Evolutionary conservation across 2,113 vertebrate genomes (phyloP), one percentile per base, ranked within the genome.

Genomic region (Microcebus griseorufus): DNA sequence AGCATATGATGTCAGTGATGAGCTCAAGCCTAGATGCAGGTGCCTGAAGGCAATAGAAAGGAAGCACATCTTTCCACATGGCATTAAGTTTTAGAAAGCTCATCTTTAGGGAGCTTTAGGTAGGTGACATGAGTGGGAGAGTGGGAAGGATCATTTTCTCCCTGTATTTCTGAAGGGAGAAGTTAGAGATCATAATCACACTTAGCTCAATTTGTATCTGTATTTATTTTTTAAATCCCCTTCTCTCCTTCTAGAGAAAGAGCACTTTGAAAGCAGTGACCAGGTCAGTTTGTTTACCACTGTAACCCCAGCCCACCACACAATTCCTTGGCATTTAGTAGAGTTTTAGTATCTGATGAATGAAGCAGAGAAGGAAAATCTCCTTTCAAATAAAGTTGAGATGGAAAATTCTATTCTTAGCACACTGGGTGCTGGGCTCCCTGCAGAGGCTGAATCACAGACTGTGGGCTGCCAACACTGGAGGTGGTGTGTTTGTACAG

Each of bases 401-500:
- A 95, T 93, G 86, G 95, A 93, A 97, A 95, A 82, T 87, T 86
- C 67, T 97, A 90, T 96, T 95, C 90, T 95, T 95, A 95, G 93
- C 75, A 51, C 75, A 37, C 5, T 65, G 93, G 95, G 67, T 86
- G 67, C 39, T 78, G 51, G 51, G 75, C 69, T 87, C 98, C 99
- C 99, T 99, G 99, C 98, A 99, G 98, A 92, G 99, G 99, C 83
- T 99, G 99, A 51, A 99, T 99, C 12, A 99, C 98, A 3, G 99
- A 99, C 97, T 99, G 99, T 2, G 99, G 99, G 98, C 99, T 99
- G 95, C 99, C 99, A 72, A 99, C 99, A 79, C 98, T 98, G 0
- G 99, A 98, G 98, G 99, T 99, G 98, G 99, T 99, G 0, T 99
- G 99, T 98, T 99, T 99, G 94, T 99, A 99, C 2, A 99, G 99